Base-by-base conservation (phyloP, 2,113 vertebrate species). In the Phyllostomus discolor region DNA sequence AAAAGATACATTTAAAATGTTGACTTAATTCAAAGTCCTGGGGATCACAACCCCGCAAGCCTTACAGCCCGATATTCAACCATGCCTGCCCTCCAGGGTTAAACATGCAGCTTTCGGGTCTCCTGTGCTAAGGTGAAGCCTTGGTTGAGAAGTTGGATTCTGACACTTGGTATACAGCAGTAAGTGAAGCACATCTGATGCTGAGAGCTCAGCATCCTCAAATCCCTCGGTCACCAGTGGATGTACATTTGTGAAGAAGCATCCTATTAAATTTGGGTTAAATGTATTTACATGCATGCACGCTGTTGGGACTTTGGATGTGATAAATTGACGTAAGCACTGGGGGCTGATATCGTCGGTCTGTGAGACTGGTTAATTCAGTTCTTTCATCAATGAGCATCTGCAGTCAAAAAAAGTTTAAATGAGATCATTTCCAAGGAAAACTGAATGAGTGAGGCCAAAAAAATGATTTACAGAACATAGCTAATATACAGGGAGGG, bases 321-420 rank as follows among this genome's bases (percentile, higher is more conserved):
- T 89, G 70, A 83, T 79, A 97, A 88, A 82, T 73, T 52, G 67
- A 92, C 48, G 79, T 90, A 43, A 95, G 69, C 48, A 62, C 41
- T 64, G 70, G 64, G 31, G 22, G 73, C 85, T 84, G 20, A 31
- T 33, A 82, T 81, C 85, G 85, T 72, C 72, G 78, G 41, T 70
- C n/a, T 88, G 28, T n/a, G 64, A 52, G 62, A 82, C 35, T 83
- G 81, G 87, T 85, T 90, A 79, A 95, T 52, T 90, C 88, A 88
- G 76, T 92, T 91, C 84, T 70, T 95, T 82, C 54, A 91, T 81
- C 76, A 67, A 62, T 69, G 73, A 72, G 33, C 31, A 54, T 66
- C 54, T 52, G 54, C 10, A 78, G 31, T 76, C 2, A 59, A 82
- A 48, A 48, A 38, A 69, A 64, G 14, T 70, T 78, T 31, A 76